Conservation (phyloP, 2,113 vertebrate genomes). For the Xiphias gladius region DNA sequence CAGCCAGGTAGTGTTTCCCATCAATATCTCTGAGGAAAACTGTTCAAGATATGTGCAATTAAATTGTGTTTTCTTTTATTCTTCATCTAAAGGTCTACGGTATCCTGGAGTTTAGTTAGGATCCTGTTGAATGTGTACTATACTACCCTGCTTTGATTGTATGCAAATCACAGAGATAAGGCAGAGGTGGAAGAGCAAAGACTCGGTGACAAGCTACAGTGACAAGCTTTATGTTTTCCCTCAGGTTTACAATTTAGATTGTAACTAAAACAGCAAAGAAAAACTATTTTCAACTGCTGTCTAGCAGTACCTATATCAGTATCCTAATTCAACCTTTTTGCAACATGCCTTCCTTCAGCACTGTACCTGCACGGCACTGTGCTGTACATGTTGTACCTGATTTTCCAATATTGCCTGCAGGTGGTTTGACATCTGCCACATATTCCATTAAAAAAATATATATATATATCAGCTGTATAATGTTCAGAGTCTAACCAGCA, state of each 20-base stretch:
- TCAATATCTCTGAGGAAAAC: neutral
- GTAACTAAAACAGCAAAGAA: neutral
- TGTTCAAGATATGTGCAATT: neutral
- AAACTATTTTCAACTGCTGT: too few relatives aligned
- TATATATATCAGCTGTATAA: constrained; percentile 26
- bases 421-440: constrained; percentile 21
- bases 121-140: neutral
- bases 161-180: too few relatives aligned
- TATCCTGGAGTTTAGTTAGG: neutral
- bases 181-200: too few relatives aligned
- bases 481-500: constrained; percentile 31
- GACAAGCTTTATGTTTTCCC: too few relatives aligned
- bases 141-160: too few relatives aligned
- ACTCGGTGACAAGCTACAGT: too few relatives aligned
- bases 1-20: neutral
- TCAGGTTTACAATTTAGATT: neutral
- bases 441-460: constrained; percentile 3
- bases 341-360: neutral
- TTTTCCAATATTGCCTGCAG: constrained; percentile 41
- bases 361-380: neutral
- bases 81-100: neutral
- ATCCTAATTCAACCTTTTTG: neutral
- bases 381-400: constrained; percentile 14
- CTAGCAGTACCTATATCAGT: neutral
- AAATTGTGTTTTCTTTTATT: neutral